Conservation (phyloP, 2,113 vertebrate species). For the Alouatta palliata region DNA sequence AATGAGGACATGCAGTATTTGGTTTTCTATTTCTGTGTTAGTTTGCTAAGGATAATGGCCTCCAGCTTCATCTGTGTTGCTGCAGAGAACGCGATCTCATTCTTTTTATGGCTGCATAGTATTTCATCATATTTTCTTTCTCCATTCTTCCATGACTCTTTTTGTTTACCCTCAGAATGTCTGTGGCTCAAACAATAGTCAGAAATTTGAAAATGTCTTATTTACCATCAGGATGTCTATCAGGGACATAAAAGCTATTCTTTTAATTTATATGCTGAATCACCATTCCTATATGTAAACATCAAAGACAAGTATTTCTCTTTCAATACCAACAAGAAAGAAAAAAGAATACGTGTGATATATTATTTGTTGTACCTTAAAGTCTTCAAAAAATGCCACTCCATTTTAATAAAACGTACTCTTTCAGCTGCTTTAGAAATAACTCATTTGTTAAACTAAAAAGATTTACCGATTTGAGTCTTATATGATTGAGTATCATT, state of each 20-base stretch:
- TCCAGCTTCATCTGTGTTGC: no score
- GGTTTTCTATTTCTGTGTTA: no score
- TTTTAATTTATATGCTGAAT: neutral
- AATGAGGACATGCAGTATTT: no score
- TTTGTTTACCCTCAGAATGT: neutral
- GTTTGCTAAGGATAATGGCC: no score
- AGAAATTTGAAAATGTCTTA: neutral
- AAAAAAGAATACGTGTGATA: neutral
- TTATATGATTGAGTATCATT: neutral
- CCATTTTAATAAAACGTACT: neutral
- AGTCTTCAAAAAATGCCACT: neutral
- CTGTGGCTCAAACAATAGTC: neutral
- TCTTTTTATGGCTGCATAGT: no score
- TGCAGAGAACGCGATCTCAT: no score
- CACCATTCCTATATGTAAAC: neutral
- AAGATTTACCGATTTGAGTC: neutral
- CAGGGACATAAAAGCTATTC: neutral
- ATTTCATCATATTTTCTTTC: neutral
- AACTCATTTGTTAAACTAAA: neutral
- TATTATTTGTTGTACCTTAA: neutral
- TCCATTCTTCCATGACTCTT: neutral
- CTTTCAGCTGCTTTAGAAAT: constrained; percentile 24
- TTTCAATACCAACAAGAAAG: neutral
- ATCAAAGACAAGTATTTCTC: neutral
- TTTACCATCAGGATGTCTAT: neutral